Conservation (phyloP, 1,140 invertebrate genomes). For the Temnothorax nylanderi region DNA sequence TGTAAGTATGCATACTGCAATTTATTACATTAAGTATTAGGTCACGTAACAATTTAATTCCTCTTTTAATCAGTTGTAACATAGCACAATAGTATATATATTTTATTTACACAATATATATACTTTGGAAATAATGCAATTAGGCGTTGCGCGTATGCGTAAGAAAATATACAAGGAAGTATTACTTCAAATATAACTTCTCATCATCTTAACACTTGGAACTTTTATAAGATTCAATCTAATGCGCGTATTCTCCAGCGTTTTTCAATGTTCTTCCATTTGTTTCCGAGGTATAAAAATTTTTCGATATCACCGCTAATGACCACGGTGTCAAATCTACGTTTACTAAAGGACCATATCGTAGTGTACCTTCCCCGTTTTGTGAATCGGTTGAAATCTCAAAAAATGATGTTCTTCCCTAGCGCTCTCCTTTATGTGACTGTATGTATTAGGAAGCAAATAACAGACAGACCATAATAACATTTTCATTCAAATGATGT, state of each 20-base stretch:
- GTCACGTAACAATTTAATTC: slow-evolving; percentile 22
- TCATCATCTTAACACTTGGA: not conserved
- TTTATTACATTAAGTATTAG: slow-evolving; percentile 41
- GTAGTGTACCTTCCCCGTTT: not conserved
- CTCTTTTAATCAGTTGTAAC: not conserved
- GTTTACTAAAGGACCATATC: not conserved
- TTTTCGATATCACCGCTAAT: not conserved
- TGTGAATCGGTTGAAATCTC: not conserved
- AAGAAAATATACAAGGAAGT: slow-evolving; percentile 8
- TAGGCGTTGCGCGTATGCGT: slow-evolving; percentile 1
- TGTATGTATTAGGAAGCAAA: not conserved
- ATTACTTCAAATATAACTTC: slow-evolving; percentile 3
- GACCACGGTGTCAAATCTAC: not conserved
- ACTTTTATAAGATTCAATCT: not conserved
- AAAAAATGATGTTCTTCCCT: not conserved
- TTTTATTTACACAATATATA: not conserved
- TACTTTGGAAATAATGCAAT: slow-evolving; percentile 17
- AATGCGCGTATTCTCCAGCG: not conserved
- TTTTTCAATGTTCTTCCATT: not conserved
- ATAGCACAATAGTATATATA: not conserved
- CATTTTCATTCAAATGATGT: not conserved
- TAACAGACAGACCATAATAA: not conserved
- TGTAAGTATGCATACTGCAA: not conserved
- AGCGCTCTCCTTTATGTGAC: not conserved
- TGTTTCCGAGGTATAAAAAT: slow-evolving; percentile 32